phyloP scores from a whole-genome alignment of 2,113 vertebrate species.

The Tychaedon coryphoeus region DNA sequence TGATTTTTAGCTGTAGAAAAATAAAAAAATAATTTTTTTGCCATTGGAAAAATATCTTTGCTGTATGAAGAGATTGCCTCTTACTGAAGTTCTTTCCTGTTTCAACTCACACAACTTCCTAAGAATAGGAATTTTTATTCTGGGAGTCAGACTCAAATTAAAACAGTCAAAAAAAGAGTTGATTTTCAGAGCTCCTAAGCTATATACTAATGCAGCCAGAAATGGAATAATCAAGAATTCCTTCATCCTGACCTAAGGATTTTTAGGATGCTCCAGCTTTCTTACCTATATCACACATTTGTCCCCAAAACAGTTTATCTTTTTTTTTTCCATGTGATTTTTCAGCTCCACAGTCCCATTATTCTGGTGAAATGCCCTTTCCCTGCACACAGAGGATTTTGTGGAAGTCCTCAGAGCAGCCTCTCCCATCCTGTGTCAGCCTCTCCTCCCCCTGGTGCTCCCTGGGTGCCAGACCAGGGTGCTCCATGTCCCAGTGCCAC shows the following conservation, averaged over 20 bases:
- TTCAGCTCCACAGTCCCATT: not conserved
- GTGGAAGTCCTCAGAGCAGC: not conserved
- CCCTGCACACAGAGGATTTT: not conserved
- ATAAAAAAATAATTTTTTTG: not conserved
- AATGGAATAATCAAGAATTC: not conserved
- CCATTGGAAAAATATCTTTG: not conserved
- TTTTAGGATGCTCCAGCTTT: not conserved
- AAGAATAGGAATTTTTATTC: not conserved
- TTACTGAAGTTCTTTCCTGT: not conserved
- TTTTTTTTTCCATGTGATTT: rapidly evolving
- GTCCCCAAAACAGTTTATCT: not conserved
- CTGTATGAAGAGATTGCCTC: not conserved
- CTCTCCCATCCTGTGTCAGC: not conserved
- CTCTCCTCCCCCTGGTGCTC: not conserved
- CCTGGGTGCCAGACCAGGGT: not conserved
- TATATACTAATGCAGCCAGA: not conserved
- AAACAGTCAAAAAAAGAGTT: not conserved
- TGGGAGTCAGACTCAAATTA: not conserved
- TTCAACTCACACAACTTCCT: not conserved
- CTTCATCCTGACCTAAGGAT: not conserved
- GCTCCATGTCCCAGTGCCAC: not conserved
- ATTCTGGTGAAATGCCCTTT: not conserved
- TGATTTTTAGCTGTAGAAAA: not conserved
- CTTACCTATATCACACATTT: not conserved
- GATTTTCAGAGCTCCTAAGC: not conserved